Conservation (phyloP, 2,113 vertebrate species). For the Okapia johnstoni region DNA sequence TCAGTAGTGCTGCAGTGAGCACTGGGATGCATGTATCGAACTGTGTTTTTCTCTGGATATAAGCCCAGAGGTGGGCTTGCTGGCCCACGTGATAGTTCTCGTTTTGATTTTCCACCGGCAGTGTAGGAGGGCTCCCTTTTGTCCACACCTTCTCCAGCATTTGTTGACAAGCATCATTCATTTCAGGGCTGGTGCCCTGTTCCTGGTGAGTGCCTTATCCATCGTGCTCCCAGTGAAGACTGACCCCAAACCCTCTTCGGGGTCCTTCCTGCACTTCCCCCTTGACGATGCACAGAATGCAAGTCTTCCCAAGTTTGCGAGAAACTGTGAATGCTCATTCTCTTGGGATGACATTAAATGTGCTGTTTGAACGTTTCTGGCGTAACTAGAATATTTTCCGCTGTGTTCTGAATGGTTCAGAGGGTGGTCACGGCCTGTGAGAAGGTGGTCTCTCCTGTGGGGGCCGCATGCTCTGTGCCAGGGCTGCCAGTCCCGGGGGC, state of each 20-base stretch:
- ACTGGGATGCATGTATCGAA: accelerated
- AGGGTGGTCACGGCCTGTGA: not conserved
- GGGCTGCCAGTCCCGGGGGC: not conserved
- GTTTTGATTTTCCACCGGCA: not conserved
- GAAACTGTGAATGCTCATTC: not conserved
- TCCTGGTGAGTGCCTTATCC: not conserved
- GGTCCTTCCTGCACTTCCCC: not conserved
- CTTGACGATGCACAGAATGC: not conserved
- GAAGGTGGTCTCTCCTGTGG: not conserved
- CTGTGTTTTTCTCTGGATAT: not conserved
- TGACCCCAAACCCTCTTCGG: not conserved
- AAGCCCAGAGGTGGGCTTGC: not conserved
- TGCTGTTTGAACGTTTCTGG: not conserved
- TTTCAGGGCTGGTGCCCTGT: not conserved
- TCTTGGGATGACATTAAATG: not conserved
- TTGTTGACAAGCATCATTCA: not conserved
- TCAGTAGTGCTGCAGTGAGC: not conserved
- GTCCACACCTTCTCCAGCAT: not conserved
- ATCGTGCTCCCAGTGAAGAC: not conserved
- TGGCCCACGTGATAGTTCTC: not conserved
- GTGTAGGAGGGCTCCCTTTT: not conserved
- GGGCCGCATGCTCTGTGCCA: not conserved
- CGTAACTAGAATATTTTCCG: not conserved
- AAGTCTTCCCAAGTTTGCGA: not conserved
- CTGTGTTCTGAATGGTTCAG: not conserved